phyloP scores from a whole-genome alignment of 2,113 vertebrate species.

The Mellivora capensis region DNA sequence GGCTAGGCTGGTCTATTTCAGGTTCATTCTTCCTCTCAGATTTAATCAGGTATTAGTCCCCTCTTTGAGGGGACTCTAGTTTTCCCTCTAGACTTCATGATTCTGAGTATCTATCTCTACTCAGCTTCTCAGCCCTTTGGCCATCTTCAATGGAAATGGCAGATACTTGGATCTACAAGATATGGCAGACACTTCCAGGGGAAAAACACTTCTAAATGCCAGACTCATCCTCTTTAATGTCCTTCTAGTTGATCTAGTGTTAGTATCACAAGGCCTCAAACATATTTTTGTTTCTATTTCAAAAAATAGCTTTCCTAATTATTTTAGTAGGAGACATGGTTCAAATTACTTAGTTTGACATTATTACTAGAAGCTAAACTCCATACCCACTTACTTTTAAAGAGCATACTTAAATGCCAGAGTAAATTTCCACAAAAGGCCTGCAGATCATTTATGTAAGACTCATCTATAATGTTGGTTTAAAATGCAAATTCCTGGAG shows the following conservation, averaged over 20 bases:
- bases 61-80: not conserved
- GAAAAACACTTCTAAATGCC: not conserved
- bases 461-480: not conserved
- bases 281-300: not conserved
- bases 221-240: not conserved
- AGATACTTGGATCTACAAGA: not conserved
- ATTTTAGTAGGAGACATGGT: not conserved
- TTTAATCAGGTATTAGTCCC: not conserved
- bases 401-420: not conserved
- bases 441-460: not conserved
- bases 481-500: not conserved
- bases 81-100: not conserved
- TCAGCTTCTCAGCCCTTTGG: not conserved
- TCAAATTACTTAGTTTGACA: constrained; percentile 15
- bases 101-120: not conserved
- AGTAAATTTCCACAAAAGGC: not conserved
- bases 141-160: not conserved
- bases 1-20: not conserved
- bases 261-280: not conserved
- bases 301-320: not conserved
- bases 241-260: not conserved
- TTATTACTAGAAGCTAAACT: constrained; percentile 34
- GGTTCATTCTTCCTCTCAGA: not conserved
- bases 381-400: not conserved
- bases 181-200: not conserved